Conservation (phyloP, 1,140 invertebrate species). For the Conopomorpha cramerella region DNA sequence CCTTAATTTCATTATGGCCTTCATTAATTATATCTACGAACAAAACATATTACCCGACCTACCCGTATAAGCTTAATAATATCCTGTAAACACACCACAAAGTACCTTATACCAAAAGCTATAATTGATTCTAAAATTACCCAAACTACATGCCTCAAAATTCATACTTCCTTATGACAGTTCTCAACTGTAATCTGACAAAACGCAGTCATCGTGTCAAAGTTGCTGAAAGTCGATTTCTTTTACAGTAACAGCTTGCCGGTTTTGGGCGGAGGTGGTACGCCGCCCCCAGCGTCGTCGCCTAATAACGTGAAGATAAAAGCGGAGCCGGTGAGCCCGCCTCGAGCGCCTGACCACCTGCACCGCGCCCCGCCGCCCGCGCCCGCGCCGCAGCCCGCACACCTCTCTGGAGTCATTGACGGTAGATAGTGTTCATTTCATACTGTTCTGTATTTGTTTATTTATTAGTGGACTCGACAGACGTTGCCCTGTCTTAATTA, state of each 20-base stretch:
- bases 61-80: too few species aligned
- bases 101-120: too few species aligned
- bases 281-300: slow-evolving; percentile 80
- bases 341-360: slow-evolving; percentile 59
- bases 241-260: slow-evolving; percentile 68
- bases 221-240: slow-evolving; percentile 1
- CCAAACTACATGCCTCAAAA: too few species aligned
- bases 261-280: slow-evolving; percentile 81
- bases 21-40: too few species aligned
- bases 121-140: too few species aligned
- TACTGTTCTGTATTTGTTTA: too few species aligned
- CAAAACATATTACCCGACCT: too few species aligned
- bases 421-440: slow-evolving; percentile 15
- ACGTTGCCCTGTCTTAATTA: too few species aligned
- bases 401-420: slow-evolving; percentile 52
- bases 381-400: slow-evolving; percentile 53
- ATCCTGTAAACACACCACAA: too few species aligned
- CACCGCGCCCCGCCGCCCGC: slow-evolving; percentile 49
- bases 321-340: slow-evolving; percentile 92
- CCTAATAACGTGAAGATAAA: slow-evolving; percentile 89
- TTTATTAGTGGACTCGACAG: too few species aligned
- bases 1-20: too few species aligned
- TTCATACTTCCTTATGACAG: too few species aligned
- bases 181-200: neutral
- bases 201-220: neutral